phyloP scores from a whole-genome alignment of 2,797 vertebrate species.

The Apogon talboti region DNA sequence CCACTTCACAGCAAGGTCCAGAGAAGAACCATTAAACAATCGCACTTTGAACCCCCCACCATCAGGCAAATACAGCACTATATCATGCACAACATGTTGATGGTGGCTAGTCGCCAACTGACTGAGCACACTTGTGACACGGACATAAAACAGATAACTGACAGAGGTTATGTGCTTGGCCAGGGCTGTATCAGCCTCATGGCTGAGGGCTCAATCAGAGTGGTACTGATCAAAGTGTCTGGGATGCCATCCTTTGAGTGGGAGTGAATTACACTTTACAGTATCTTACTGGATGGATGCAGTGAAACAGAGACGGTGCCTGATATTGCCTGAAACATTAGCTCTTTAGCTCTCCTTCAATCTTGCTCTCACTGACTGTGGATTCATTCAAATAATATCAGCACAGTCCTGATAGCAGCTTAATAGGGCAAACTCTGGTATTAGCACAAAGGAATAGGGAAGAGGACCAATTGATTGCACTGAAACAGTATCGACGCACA shows the following conservation, averaged over 20 bases:
- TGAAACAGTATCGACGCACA: constrained; percentile 77
- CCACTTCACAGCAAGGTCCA: constrained; percentile 74
- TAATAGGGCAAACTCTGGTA: constrained; percentile 85
- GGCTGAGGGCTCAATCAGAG: constrained; percentile 69
- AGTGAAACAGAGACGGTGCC: constrained; percentile 71
- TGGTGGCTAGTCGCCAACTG: constrained; percentile 38
- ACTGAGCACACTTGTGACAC: constrained; percentile 54
- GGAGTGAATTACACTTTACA: constrained; percentile 66
- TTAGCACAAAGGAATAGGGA: constrained; percentile 81
- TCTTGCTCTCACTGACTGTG: constrained; percentile 73
- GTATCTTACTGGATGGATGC: constrained; percentile 63
- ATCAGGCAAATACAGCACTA: constrained; percentile 57
- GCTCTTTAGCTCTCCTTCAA: constrained; percentile 67
- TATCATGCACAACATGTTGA: constrained; percentile 29
- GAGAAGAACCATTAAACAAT: constrained; percentile 66
- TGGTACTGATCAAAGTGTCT: constrained; percentile 63
- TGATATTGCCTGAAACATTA: constrained; percentile 80
- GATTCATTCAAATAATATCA: constrained; percentile 77
- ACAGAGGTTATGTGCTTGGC: constrained; percentile 49
- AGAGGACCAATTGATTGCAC: constrained; percentile 77
- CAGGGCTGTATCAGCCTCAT: constrained; percentile 56
- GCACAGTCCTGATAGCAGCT: constrained; percentile 84
- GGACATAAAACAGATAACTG: constrained; percentile 62
- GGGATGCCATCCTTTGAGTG: constrained; percentile 65
- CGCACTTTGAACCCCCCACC: constrained; percentile 63